Conservation (phyloP, 2,888 invertebrate genomes). For the Idaea dimidiata region DNA sequence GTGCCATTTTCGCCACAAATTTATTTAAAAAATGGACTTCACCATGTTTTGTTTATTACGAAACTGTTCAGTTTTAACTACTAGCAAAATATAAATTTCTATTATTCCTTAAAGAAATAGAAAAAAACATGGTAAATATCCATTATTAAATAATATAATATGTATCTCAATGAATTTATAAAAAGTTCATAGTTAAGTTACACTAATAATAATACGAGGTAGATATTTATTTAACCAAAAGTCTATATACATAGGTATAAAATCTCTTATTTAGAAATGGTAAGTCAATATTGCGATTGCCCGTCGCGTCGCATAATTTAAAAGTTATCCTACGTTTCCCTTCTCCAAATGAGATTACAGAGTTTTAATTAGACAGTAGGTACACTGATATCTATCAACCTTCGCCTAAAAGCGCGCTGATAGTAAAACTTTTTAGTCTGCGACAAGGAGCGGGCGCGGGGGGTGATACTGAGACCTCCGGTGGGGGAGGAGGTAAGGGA, state of each 20-base stretch:
- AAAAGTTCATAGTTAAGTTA: slow-evolving; percentile 22
- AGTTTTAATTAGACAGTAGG: not conserved
- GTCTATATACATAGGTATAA: slow-evolving; percentile 24
- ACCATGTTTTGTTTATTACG: no score
- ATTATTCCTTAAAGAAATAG: no score
- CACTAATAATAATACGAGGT: slow-evolving; percentile 38
- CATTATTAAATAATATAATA: no score
- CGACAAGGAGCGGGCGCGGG: slow-evolving; percentile 64
- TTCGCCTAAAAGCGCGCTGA: slow-evolving; percentile 74
- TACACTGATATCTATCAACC: slow-evolving; percentile 47
- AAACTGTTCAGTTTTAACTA: no score
- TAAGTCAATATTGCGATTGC: slow-evolving; percentile 42
- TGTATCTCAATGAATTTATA: slow-evolving; percentile 7
- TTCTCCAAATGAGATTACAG: not conserved
- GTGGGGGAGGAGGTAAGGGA: slow-evolving; percentile 52
- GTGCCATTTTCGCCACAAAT: slow-evolving; percentile 5
- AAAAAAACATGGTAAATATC: no score
- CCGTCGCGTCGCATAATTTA: slow-evolving; percentile 30
- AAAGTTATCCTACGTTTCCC: slow-evolving; percentile 3
- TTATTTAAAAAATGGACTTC: not conserved
- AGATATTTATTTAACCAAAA: slow-evolving; percentile 22
- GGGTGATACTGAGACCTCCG: slow-evolving; percentile 43
- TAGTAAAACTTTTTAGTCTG: slow-evolving; percentile 71
- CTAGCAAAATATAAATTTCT: no score
- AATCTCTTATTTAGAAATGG: slow-evolving; percentile 17